Evolutionary conservation across 2,797 vertebrate species (phyloP).

Genomic region (Oreortyx pictus): DNA sequence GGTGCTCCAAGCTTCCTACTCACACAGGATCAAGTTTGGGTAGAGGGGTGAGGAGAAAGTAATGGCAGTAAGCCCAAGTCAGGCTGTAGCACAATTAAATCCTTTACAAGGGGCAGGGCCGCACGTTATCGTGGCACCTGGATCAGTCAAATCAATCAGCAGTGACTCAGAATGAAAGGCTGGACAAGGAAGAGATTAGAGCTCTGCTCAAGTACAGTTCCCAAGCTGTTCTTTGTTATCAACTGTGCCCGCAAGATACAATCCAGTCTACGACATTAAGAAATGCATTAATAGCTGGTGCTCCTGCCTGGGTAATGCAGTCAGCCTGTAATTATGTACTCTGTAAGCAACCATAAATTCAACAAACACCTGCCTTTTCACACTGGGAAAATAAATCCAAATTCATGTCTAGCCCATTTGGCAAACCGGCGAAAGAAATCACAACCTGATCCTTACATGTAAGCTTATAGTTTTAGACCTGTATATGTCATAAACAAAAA

Average conservation of each 20-base stretch:
- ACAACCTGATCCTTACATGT: neutral
- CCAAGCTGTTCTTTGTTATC: neutral
- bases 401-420: neutral
- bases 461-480: neutral
- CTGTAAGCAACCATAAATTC: neutral
- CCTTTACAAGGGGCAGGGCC: neutral
- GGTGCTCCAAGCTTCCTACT: neutral
- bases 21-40: neutral
- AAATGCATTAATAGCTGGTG: neutral
- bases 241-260: accelerated
- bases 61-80: neutral
- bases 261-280: neutral
- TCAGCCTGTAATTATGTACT: neutral
- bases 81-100: neutral
- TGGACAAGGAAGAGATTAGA: neutral
- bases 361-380: neutral
- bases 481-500: neutral
- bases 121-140: accelerated
- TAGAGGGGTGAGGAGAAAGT: neutral
- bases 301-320: neutral
- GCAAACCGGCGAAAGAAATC: neutral
- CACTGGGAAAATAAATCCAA: neutral
- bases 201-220: neutral
- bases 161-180: neutral
- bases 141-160: neutral